Evolutionary conservation across 2,797 vertebrate genomes (phyloP).

Genomic region (Philypnodon macrostomus): DNA sequence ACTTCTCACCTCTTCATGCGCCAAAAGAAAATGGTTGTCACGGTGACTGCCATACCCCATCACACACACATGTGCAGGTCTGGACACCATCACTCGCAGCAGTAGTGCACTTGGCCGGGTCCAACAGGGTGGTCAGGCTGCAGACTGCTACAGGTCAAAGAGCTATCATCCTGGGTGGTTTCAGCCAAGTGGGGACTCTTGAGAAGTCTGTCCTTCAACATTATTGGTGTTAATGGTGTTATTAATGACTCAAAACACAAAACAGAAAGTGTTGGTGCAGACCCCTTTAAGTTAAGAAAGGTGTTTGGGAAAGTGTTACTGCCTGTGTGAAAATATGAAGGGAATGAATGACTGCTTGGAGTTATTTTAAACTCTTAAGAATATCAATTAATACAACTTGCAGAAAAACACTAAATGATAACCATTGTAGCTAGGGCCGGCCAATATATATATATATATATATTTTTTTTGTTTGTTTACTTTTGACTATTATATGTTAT

Average conservation of each 20-base stretch:
- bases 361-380: too few relatives aligned
- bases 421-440: too few relatives aligned
- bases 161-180: constrained; percentile 59
- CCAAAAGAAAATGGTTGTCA: constrained; percentile 3
- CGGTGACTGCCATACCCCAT: constrained; percentile 9
- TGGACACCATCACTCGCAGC: constrained; percentile 61
- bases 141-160: constrained; percentile 63
- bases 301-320: too few relatives aligned
- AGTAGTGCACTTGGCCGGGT: constrained; percentile 27
- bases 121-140: constrained; percentile 61
- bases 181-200: constrained; percentile 46
- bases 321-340: too few relatives aligned
- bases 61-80: constrained; percentile 26
- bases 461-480: too few relatives aligned
- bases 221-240: constrained; percentile 41
- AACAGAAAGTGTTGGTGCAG: too few relatives aligned
- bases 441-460: too few relatives aligned
- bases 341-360: too few relatives aligned
- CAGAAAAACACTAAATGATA: too few relatives aligned
- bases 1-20: constrained; percentile 6
- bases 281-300: too few relatives aligned
- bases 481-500: too few relatives aligned
- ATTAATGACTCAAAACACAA: constrained; percentile 3
- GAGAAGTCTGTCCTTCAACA: constrained; percentile 49
- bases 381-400: too few relatives aligned